Evolutionary conservation across 2,888 invertebrate genomes (phyloP).

Genomic region (Drosophila heteroneura): DNA sequence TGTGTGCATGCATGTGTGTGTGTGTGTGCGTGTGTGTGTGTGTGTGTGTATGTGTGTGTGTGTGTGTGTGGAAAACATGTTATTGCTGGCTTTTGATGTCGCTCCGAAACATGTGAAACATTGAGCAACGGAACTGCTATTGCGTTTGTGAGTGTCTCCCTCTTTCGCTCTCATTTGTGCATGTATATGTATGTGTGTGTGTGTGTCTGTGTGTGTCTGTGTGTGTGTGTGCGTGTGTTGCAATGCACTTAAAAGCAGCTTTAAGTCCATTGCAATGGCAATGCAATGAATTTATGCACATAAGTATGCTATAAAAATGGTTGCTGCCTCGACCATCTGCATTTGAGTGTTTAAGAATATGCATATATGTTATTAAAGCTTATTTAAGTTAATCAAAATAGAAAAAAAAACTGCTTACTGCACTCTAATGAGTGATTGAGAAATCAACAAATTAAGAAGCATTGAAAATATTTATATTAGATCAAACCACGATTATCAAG

Average conservation of each 20-base stretch:
- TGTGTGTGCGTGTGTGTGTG: not conserved
- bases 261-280: constrained; percentile 38
- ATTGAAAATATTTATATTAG: not conserved
- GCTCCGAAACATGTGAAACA: constrained; percentile 25
- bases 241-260: constrained; percentile 45
- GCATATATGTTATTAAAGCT: not conserved
- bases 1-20: not conserved
- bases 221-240: constrained; percentile 1
- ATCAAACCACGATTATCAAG: too few relatives aligned
- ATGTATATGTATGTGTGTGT: not conserved
- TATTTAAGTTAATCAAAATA: not conserved
- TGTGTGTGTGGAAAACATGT: constrained; percentile 31
- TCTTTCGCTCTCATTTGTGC: not conserved
- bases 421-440: not conserved
- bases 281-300: constrained; percentile 7
- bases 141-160: constrained; percentile 17
- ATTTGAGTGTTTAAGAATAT: not conserved
- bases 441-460: not conserved
- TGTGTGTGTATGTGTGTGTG: not conserved
- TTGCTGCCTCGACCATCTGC: not conserved
- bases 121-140: constrained; percentile 36
- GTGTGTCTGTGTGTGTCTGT: constrained; percentile 1
- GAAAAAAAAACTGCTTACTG: too few relatives aligned
- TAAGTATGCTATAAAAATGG: constrained; percentile 3
- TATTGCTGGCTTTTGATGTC: constrained; percentile 58